Conservation (phyloP, 2,888 invertebrate genomes). For the Zhengitettix transpicula region DNA sequence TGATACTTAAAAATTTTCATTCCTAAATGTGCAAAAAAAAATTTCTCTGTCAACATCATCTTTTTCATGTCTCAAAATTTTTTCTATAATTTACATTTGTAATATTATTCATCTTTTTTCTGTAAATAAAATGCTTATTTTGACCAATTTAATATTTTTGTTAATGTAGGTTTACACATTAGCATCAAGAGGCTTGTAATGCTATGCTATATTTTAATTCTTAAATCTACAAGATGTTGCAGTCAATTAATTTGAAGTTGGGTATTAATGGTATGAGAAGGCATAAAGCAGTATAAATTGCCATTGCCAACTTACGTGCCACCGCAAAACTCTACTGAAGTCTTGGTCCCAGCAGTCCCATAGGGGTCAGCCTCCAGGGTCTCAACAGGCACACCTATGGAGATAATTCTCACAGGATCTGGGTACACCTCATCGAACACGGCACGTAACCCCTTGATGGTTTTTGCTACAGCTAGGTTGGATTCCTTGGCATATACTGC, state of each 20-base stretch:
- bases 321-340: slow-evolving; percentile 98
- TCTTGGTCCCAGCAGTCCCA: slow-evolving; percentile 56
- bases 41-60: background rate
- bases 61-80: background rate
- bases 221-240: no score
- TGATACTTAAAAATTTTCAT: background rate
- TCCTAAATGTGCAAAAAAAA: slow-evolving; percentile 2
- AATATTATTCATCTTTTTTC: background rate
- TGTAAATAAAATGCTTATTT: no score
- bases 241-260: no score
- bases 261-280: background rate
- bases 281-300: background rate
- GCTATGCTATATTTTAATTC: no score
- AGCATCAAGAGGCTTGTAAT: no score
- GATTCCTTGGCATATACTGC: slow-evolving; percentile 79
- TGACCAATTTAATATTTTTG: no score
- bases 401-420: slow-evolving; percentile 86
- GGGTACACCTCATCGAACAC: slow-evolving; percentile 99
- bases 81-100: background rate
- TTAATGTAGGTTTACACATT: no score
- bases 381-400: slow-evolving; percentile 85
- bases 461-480: slow-evolving; percentile 68
- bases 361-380: slow-evolving; percentile 74
- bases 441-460: slow-evolving; percentile 81
- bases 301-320: slow-evolving; percentile 53